Percentiles rank a stretch among this genome's conserved stretches.
Conservation (phyloP, 1,140 invertebrate species). For the Linepithema humile region DNA sequence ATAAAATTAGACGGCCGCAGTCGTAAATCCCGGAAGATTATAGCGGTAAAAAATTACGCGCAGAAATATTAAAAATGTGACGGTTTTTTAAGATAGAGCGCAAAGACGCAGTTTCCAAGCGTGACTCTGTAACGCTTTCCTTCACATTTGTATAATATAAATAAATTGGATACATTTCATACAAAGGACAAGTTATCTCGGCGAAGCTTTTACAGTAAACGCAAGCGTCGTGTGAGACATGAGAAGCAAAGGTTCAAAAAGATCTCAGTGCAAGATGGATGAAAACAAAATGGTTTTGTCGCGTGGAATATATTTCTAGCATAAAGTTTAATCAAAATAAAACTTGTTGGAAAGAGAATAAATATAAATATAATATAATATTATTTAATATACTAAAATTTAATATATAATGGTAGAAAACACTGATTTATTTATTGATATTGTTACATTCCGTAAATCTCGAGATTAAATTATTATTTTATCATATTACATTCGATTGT, state of each 20-base stretch:
- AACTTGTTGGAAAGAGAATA: background rate
- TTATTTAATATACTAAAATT: background rate
- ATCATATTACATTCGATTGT: background rate
- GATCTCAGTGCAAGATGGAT: background rate
- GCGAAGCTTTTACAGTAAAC: background rate
- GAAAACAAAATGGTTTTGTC: background rate
- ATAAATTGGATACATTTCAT: background rate
- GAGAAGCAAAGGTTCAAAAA: background rate
- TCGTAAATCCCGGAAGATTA: background rate
- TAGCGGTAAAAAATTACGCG: background rate
- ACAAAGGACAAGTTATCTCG: background rate
- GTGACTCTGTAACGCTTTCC: background rate
- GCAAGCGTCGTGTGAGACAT: background rate
- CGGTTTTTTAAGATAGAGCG: background rate
- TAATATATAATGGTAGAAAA: too few relatives aligned
- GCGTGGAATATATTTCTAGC: background rate
- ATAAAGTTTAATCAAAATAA: background rate
- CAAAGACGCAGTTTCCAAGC: background rate
- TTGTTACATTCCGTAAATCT: too few relatives aligned
- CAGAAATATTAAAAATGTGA: background rate
- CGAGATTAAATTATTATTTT: background rate
- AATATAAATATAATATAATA: background rate
- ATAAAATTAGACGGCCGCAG: background rate
- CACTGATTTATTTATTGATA: too few relatives aligned
- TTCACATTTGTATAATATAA: constrained; percentile 8